These are phyloP conservation scores for Gymnoscelis rufifasciata DNA, from an alignment of 2,888 invertebrate genomes.

Conservation along the genomic window DNA sequence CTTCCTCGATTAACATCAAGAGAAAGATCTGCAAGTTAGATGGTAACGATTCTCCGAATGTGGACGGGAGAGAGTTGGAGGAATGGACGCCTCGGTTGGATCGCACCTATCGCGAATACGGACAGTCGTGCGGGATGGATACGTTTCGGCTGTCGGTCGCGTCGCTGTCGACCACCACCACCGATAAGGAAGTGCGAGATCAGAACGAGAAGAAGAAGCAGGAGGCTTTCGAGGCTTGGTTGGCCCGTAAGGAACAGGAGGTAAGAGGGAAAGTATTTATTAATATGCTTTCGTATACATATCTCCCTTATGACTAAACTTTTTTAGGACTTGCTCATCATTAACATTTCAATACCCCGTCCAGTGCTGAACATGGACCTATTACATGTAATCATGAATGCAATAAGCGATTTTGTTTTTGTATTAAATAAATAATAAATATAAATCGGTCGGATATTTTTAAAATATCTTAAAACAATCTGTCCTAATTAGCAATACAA, in stretches of 20 bases:
- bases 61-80: conserved; percentile 29
- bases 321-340: too few species aligned
- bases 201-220: conserved; percentile 59
- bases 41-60: conserved; percentile 24
- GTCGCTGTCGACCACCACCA: conserved; percentile 64
- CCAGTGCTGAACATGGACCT: too few species aligned
- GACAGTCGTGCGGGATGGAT: conserved; percentile 39
- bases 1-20: conserved; percentile 56
- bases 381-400: too few species aligned
- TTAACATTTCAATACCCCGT: too few species aligned
- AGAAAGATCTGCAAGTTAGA: conserved; percentile 61
- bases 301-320: too few species aligned
- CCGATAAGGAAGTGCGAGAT: conserved; percentile 68
- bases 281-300: too few species aligned
- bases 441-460: too few species aligned
- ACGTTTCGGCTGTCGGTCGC: conserved; percentile 69
- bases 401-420: too few species aligned
- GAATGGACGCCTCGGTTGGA: conserved; percentile 55
- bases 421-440: too few species aligned
- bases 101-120: conserved; percentile 62
- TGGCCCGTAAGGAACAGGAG: conserved; percentile 67
- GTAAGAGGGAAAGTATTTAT: conserved; percentile 33
- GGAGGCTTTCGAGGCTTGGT: conserved; percentile 66
- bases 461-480: too few species aligned
- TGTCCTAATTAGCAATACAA: too few species aligned